Evolutionary conservation across 2,113 vertebrate species (phyloP).

Genomic region (Dendrocopos noguchii): DNA sequence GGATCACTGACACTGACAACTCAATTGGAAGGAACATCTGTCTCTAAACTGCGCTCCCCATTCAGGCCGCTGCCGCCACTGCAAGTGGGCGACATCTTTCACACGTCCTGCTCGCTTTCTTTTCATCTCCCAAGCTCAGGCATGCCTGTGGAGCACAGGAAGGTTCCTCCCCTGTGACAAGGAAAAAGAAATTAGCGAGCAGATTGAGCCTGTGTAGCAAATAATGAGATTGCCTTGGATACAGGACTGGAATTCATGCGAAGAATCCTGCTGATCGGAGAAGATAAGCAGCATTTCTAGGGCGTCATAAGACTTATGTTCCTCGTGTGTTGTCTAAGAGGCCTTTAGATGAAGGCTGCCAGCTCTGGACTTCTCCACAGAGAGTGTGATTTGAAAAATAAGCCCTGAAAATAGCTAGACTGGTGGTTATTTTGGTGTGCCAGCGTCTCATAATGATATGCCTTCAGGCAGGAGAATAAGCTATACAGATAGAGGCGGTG

Average conservation of each 20-base stretch:
- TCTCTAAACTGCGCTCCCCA: not conserved
- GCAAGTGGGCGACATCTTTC: not conserved
- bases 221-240: conserved; percentile 60
- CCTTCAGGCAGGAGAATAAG: not conserved
- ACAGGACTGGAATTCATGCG: not conserved
- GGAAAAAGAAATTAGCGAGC: conserved; percentile 47
- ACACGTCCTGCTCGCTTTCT: not conserved
- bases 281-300: not conserved
- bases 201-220: not conserved
- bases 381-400: not conserved
- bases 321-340: not conserved
- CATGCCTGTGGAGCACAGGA: conserved; percentile 5
- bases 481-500: not conserved
- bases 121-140: conserved; percentile 26
- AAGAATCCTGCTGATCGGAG: conserved; percentile 28
- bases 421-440: not conserved
- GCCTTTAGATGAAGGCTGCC: not conserved
- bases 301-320: accelerated
- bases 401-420: conserved; percentile 17
- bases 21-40: conserved; percentile 12
- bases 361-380: not conserved
- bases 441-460: not conserved
- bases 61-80: not conserved
- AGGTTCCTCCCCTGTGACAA: not conserved
- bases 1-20: not conserved